These are phyloP conservation scores for Scarus forsteni DNA, from an alignment of 2,797 vertebrate species.

Conservation along the genomic window DNA sequence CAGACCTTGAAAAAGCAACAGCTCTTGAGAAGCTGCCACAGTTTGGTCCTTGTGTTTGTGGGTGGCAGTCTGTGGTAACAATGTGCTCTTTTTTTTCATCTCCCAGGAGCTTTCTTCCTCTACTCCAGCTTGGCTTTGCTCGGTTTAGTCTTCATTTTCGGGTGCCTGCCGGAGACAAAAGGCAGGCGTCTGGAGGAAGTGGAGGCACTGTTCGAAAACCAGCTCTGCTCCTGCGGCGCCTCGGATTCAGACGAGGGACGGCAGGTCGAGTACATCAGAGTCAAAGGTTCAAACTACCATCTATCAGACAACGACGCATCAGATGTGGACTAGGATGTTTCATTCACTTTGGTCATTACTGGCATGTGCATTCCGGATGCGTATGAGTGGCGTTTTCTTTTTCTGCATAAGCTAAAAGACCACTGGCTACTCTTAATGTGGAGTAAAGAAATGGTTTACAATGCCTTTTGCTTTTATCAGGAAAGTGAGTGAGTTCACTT, in stretches of 20 bases:
- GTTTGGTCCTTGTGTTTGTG: constrained; percentile 13
- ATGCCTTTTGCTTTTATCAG: constrained; percentile 27
- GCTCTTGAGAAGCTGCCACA: background rate
- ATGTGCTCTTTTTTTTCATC: constrained; percentile 10
- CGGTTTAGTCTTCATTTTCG: constrained; percentile 93
- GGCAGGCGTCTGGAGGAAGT: constrained; percentile 96
- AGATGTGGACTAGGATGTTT: constrained; percentile 90
- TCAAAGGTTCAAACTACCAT: constrained; percentile 99
- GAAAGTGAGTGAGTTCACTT: constrained; percentile 31
- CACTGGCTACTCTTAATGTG: constrained; percentile 8
- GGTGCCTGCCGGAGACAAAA: constrained; percentile 98
- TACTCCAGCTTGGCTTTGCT: constrained; percentile 91
- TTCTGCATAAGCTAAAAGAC: constrained; percentile 23
- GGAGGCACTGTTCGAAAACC: constrained; percentile 94
- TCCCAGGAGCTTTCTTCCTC: constrained; percentile 95
- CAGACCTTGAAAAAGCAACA: background rate
- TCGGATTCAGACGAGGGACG: constrained; percentile 94
- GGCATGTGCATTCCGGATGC: constrained; percentile 25
- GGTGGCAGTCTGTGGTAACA: constrained; percentile 6
- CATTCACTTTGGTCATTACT: background rate
- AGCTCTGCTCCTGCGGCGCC: constrained; percentile 93
- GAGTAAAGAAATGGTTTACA: constrained; percentile 12
- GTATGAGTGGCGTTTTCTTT: constrained; percentile 23
- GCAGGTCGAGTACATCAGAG: constrained; percentile 98
- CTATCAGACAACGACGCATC: constrained; percentile 99